Base-by-base conservation (phyloP, 2,888 invertebrate genomes). In the Tethea ocularis region DNA sequence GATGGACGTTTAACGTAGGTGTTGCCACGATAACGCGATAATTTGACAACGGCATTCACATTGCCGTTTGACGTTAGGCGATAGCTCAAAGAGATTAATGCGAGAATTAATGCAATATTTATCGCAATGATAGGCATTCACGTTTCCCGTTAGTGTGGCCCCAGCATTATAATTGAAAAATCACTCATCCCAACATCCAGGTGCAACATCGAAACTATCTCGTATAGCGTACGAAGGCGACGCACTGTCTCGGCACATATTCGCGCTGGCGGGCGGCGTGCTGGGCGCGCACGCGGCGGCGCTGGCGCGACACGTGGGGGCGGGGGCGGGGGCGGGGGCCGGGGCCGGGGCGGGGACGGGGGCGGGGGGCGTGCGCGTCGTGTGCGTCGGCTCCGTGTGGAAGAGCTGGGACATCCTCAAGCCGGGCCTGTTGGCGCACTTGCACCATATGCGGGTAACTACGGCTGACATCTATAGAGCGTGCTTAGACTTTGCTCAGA, bases 331-430 rank as follows among this genome's bases (percentile, higher is more conserved):
- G n/a, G n/a, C n/a, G n/a, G n/a, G n/a, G n/a, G n/a, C 24, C 24
- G 24, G 3, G 3, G 3, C 24, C 24, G 24, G 24, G n/a, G n/a
- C n/a, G n/a, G n/a, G n/a, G n/a, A n/a, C 88, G 97, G 58, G 97
- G 95, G 94, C 94, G 57, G 95, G 0, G 84, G 96, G 38, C 2
- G 24, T 98, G 51, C 94, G 95, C 56, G 94, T 99, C 0, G 95
- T 98, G 0, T 99, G 98, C 82, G 97, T 99, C 0, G 99, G 99
- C 0, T 98, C 98, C 0, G 98, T 99, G 0, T 99, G 98, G 97
- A 95, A 97, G 65, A 98, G 98, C 80, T 99, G 98, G 98, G 90
- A 95, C 5, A 93, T 96, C 26, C 82, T 99, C 63, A 94, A 95
- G 75, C 90, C 95, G 2, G 98, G 97, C 0, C 96, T 97, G 69